Evolutionary conservation across 2,888 invertebrate species (phyloP), one percentile per base, ranked within the genome.

Genomic region (Dryomyza anilis): DNA sequence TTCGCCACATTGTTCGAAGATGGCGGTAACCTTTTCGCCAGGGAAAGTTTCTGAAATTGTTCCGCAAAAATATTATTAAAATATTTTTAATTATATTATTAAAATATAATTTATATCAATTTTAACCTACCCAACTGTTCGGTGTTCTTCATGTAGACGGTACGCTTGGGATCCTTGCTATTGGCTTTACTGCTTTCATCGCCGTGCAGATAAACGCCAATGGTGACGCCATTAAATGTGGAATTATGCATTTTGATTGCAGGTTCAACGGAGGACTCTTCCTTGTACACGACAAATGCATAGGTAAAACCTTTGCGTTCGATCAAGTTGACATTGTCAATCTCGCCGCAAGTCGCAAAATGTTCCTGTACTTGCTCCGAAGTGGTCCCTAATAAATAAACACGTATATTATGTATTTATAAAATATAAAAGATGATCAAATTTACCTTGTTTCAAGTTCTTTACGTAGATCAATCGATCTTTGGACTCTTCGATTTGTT

Each of bases 1-100:
- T 33, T 75, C 74, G 5, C 78, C 79, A 48, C 68, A 68, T 27
- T 78, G 75, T 12, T 72, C 70, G 16, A 80, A 78, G 2, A 76
- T 72, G 16, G 69, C 65, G 25, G 73, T 70, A 12, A 79, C 3
- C 19, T 48, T 50, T 0, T 70, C 62, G 0, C 14, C 57, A 3
- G 69, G 58, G 30, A 69, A 2, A 12, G 12, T 58, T 3, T 66
- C 64, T 48, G 43, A 21, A 62, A 59, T 16, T 21, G n/a, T n/a
- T n/a, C n/a, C n/a, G n/a, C n/a, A 39, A 19, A 39, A 10, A 27
- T 3, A 7, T n/a, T 50, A 16, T 23, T 23, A 10, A 23, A 25
- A 21, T n/a, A 21, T 19, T 23, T 55, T 6, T 55, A 3, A 33
- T 55, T 30, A n/a, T 16, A 55, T 48, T 8, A 39, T 39, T 2